These are phyloP conservation scores for Numenius arquata DNA, from an alignment of 2,113 vertebrate genomes.

Conservation along the genomic window DNA sequence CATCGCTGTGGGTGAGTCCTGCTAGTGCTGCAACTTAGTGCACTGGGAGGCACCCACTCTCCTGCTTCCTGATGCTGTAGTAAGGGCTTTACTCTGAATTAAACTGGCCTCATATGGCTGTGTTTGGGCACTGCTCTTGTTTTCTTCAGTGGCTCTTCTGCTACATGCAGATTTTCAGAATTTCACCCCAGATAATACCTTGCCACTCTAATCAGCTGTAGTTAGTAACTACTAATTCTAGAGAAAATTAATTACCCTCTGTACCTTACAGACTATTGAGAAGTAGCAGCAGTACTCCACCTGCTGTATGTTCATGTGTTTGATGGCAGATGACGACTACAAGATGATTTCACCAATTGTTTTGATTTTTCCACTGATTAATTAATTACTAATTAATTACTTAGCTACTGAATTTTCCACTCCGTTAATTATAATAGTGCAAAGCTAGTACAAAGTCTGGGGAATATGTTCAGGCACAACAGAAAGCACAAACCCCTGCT, in stretches of 20 bases:
- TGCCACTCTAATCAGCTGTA: neutral
- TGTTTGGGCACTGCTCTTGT: accelerated
- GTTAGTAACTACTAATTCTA: neutral
- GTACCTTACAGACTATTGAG: neutral
- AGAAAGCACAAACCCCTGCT: neutral
- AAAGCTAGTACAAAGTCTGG: neutral
- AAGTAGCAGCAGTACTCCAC: neutral
- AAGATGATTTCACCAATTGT: neutral
- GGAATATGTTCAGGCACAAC: neutral
- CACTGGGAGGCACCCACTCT: accelerated
- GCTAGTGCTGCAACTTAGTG: neutral
- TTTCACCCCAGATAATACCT: neutral
- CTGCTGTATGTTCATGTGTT: neutral
- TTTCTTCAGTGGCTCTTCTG: neutral
- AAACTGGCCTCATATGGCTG: neutral
- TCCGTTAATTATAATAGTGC: neutral
- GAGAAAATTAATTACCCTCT: neutral
- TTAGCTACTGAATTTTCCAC: neutral
- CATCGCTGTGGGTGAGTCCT: neutral
- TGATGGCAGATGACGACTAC: neutral
- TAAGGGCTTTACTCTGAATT: neutral
- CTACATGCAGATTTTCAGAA: neutral
- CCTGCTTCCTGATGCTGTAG: neutral
- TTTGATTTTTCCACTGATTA: neutral
- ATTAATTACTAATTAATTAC: neutral